A percentile compares a stretch with the other conserved stretches of the same genome.
Conservation (phyloP, 1,140 invertebrate genomes). For the Drosophila repletoides region DNA sequence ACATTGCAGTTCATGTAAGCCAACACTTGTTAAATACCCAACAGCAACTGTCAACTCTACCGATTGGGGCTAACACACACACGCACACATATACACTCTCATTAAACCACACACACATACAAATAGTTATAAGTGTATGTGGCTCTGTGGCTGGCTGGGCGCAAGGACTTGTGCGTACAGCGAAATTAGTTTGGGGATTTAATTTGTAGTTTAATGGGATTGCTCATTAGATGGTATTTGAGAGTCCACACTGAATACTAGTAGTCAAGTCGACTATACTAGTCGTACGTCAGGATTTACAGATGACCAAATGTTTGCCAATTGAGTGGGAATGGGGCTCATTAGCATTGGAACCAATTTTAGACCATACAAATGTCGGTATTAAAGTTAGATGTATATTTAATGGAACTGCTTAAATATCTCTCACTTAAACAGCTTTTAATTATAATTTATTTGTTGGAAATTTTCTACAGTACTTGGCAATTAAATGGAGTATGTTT, state of each 20-base stretch:
- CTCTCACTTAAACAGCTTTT: no score
- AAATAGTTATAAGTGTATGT: background rate
- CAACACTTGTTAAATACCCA: slow-evolving; percentile 39
- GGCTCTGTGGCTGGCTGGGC: background rate
- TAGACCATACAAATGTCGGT: no score
- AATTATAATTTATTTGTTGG: no score
- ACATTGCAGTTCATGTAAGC: slow-evolving; percentile 43
- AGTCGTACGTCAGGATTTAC: background rate
- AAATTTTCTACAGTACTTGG: no score
- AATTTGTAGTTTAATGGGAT: slow-evolving; percentile 63
- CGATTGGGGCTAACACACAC: background rate
- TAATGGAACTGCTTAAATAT: no score
- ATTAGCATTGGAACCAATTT: background rate
- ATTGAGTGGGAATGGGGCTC: background rate
- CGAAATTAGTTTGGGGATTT: slow-evolving; percentile 68
- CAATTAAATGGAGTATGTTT: no score
- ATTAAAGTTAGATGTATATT: no score
- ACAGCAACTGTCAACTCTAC: slow-evolving; percentile 25
- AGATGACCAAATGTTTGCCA: slow-evolving; percentile 22
- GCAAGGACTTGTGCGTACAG: slow-evolving; percentile 15
- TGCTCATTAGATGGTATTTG: slow-evolving; percentile 54
- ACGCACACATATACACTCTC: background rate
- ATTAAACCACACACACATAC: background rate
- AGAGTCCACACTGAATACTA: background rate
- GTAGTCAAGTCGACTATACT: background rate